Evolutionary conservation across 2,113 vertebrate genomes (phyloP).

Genomic region (Caracal caracal): DNA sequence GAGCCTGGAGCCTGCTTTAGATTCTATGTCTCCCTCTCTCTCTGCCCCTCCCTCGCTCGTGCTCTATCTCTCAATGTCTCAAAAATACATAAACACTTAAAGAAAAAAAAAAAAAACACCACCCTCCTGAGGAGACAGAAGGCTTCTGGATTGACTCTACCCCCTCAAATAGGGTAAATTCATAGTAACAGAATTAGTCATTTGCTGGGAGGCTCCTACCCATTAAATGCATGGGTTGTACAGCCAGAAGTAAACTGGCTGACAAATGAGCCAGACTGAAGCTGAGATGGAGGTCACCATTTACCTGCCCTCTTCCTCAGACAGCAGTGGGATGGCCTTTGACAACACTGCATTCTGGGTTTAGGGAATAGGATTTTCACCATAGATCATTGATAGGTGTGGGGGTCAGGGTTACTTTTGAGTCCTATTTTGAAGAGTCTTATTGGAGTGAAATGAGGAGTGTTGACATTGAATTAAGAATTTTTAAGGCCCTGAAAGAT

Average conservation of each 20-base stretch:
- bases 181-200: neutral
- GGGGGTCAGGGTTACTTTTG: neutral
- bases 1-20: no score
- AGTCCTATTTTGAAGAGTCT: neutral
- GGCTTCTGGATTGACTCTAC: neutral
- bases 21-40: no score
- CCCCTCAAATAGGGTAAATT: neutral
- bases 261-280: neutral
- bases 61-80: no score
- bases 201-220: neutral
- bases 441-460: neutral
- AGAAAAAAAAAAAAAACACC: neutral
- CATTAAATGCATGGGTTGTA: neutral
- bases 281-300: neutral
- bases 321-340: neutral
- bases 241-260: neutral
- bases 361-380: neutral
- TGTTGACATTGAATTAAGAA: neutral
- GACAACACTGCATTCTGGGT: accelerated
- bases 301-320: neutral
- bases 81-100: no score
- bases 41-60: no score
- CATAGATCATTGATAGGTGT: neutral
- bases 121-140: neutral
- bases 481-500: neutral